These are phyloP conservation scores for Alfaro cultratus DNA, from an alignment of 2,797 vertebrate species.

Conservation along the genomic window DNA sequence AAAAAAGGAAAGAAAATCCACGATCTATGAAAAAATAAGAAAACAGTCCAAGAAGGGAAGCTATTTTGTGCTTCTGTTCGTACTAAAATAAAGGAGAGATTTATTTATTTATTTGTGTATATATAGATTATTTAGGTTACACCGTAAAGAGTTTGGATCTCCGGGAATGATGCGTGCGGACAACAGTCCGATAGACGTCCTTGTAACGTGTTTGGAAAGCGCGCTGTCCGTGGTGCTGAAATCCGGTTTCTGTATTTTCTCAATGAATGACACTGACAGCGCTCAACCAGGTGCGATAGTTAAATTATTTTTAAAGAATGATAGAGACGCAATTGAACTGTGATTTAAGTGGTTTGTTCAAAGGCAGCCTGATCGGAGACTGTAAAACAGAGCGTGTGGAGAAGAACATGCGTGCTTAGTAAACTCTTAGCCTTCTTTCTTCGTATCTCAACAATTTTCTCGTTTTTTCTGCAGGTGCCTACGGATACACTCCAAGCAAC, in stretches of 20 bases:
- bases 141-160: conserved; percentile 15
- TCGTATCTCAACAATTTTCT: conserved; percentile 45
- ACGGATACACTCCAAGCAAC: conserved; percentile 53
- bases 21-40: background rate
- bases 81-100: conserved; percentile 8
- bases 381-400: conserved; percentile 42
- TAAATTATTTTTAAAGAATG: background rate
- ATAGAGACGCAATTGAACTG: background rate
- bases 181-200: conserved; percentile 44
- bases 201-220: conserved; percentile 34
- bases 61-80: background rate
- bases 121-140: conserved; percentile 16
- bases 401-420: conserved; percentile 49
- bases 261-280: conserved; percentile 29
- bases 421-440: conserved; percentile 33
- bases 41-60: background rate
- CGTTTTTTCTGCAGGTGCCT: conserved; percentile 60
- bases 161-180: conserved; percentile 19
- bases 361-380: conserved; percentile 18
- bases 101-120: background rate
- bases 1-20: background rate
- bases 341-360: conserved; percentile 50
- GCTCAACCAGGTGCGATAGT: background rate
- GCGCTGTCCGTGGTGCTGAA: conserved; percentile 88
- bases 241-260: conserved; percentile 30